Base-by-base conservation (phyloP, 2,888 invertebrate species). In the Acanthosoma haemorrhoidale region DNA sequence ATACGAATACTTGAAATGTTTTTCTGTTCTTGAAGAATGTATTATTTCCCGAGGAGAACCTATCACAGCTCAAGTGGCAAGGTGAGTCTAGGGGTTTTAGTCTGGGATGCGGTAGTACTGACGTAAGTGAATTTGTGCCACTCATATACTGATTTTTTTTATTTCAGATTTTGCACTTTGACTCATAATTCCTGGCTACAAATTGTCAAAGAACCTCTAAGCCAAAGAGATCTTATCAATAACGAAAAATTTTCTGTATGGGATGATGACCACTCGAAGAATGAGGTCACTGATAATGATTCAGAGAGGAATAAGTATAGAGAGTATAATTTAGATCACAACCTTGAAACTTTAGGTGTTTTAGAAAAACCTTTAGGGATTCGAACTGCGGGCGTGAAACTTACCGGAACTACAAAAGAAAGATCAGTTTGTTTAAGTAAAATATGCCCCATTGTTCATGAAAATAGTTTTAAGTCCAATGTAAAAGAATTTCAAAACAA, bases 51-150 rank as follows among this genome's bases (percentile, higher is more conserved):
- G 51, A 51, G 29, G 51, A 51, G 51, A 25, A 51, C 5, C 51
- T 25, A n/a, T 51, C 51, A 51, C 25, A 25, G 51, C 21, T 51
- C 51, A n/a, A 51, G 29, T 51, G 5, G 29, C 32, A 51, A 51
- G 51, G 51, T 51, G 51, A 51, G 51, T 51, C 51, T 51, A 13
- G 25, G 51, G 51, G 51, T 51, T 25, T 43, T 21, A 51, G 51
- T 51, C 51, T 51, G 51, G 51, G 51, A 51, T 51, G 29, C 51
- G 51, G 51, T 51, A 51, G 13, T 51, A 51, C 51, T 51, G 51
- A 51, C 51, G 21, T 6, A 5, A 25, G 3, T n/a, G 2, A 13
- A 51, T 51, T 25, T 25, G 29, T 25, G n/a, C 13, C 5, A n/a
- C 25, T 51, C n/a, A 51, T 21, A 25, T 21, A 21, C 29, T 4